Evolutionary conservation across 1,140 invertebrate species (phyloP).

Genomic region (Coptotermes formosanus): DNA sequence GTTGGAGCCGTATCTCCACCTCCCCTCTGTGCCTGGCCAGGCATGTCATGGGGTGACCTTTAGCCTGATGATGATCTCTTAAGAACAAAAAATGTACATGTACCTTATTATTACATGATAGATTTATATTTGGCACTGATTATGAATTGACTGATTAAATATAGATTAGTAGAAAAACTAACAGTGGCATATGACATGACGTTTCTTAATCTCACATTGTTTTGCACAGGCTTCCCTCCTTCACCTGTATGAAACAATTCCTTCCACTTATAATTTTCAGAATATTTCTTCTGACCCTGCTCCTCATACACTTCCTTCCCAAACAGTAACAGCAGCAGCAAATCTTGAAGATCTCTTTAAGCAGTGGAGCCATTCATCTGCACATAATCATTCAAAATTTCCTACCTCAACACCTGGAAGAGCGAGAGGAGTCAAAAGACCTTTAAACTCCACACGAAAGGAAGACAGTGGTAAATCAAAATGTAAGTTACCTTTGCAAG

Average conservation of each 20-base stretch:
- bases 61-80: too few relatives aligned
- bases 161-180: too few relatives aligned
- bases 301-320: background rate
- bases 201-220: too few relatives aligned
- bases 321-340: background rate
- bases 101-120: too few relatives aligned
- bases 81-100: too few relatives aligned
- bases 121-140: too few relatives aligned
- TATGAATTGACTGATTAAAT: too few relatives aligned
- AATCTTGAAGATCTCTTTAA: conserved; percentile 5
- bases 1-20: too few relatives aligned
- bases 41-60: too few relatives aligned
- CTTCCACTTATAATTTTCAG: conserved; percentile 62
- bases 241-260: conserved; percentile 66
- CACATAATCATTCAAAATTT: background rate
- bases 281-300: background rate
- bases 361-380: conserved; percentile 18
- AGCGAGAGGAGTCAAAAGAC: background rate
- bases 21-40: too few relatives aligned
- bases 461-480: background rate
- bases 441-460: background rate
- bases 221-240: conserved; percentile 55
- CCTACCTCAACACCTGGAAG: background rate
- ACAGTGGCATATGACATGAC: too few relatives aligned
- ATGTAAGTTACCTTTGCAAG: background rate